Percentiles rank a stretch among this genome's conserved stretches.
Conservation (phyloP, 2,113 vertebrate species). For the Nibea albiflora region DNA sequence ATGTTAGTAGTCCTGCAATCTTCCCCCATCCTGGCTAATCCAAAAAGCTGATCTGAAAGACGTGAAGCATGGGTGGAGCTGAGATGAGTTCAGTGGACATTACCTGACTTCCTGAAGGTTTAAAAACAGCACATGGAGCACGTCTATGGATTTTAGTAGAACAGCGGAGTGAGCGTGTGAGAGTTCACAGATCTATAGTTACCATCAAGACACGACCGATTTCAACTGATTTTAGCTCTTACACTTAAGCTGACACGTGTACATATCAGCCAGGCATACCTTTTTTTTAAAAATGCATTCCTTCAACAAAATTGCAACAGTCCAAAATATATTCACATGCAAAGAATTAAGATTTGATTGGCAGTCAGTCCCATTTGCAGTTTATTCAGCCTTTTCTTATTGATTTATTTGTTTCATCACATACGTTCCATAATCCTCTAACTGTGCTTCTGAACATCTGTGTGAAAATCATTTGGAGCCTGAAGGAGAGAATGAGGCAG, state of each 20-base stretch:
- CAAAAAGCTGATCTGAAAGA: no score
- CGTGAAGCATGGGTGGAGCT: no score
- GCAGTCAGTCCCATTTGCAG: neutral
- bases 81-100: no score
- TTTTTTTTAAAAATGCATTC: neutral
- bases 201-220: no score
- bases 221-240: neutral
- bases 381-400: neutral
- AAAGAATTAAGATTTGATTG: neutral
- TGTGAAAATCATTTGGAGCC: slow-evolving; percentile 7
- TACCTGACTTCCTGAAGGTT: no score
- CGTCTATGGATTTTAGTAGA: no score
- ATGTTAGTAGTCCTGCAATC: no score
- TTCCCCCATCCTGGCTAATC: no score
- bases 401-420: neutral
- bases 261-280: neutral
- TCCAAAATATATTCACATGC: no score
- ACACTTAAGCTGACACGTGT: neutral
- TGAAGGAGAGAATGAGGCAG: neutral
- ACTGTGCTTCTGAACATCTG: neutral
- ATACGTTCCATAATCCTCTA: neutral
- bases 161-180: no score
- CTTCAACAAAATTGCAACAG: neutral
- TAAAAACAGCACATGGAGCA: no score
- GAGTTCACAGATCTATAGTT: no score